phyloP scores from a whole-genome alignment of 2,113 vertebrate species.

The Oriolus oriolus region DNA sequence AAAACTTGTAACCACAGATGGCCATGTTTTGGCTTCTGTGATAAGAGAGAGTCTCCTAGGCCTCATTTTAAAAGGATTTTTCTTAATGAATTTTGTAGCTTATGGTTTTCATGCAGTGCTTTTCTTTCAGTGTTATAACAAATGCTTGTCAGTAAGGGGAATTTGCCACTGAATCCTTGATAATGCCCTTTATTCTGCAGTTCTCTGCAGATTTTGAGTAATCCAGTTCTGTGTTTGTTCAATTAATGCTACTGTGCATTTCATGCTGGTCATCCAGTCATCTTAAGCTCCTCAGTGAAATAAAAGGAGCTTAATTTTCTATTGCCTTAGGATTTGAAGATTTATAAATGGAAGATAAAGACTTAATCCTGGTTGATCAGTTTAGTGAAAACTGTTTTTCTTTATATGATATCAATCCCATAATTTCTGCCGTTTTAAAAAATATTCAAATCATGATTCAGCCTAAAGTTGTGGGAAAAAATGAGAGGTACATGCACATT shows the following conservation, averaged over 20 bases:
- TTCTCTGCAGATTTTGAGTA: conserved; percentile 57
- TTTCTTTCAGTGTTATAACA: conserved; percentile 33
- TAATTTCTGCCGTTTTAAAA: conserved; percentile 49
- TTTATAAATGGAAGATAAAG: conserved; percentile 18
- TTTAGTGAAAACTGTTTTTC: conserved; percentile 46
- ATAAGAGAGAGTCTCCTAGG: background rate
- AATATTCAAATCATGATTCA: conserved; percentile 12
- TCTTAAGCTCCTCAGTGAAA: conserved; percentile 59
- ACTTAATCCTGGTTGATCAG: conserved; percentile 48
- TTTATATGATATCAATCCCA: conserved; percentile 44
- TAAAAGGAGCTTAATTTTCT: conserved; percentile 58
- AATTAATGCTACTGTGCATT: conserved; percentile 51
- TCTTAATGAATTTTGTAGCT: conserved; percentile 56
- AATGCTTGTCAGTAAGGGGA: conserved; percentile 29
- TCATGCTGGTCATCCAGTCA: conserved; percentile 43
- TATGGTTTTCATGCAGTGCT: background rate
- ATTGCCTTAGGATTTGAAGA: conserved; percentile 21
- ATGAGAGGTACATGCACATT: background rate
- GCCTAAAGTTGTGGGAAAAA: background rate
- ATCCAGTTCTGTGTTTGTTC: conserved; percentile 63
- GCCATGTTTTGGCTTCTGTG: background rate
- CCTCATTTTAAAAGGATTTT: conserved; percentile 25
- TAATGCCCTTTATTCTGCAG: conserved; percentile 59
- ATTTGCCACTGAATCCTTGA: conserved; percentile 45
- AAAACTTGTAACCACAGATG: conserved; percentile 10